A percentile compares a stretch with the other conserved stretches of the same genome.
phyloP scores from a whole-genome alignment of 2,888 invertebrate species.

The Cheilosia scutellata region DNA sequence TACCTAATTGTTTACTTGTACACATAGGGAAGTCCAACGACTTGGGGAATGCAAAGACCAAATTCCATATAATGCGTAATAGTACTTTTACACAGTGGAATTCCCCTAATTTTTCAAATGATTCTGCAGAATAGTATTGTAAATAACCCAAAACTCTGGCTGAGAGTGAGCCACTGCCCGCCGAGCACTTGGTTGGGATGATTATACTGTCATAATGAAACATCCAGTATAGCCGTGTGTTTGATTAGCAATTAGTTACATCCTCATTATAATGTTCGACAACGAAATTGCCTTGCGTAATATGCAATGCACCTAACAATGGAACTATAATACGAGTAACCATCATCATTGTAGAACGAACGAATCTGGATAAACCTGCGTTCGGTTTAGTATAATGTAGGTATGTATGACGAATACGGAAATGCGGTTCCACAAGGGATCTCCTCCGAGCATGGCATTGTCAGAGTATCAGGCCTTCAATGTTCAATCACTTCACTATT shows the following conservation, averaged over 20 bases:
- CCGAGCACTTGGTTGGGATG: slow-evolving; percentile 31
- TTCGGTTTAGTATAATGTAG: no score
- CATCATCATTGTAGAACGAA: background rate
- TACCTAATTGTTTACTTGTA: background rate
- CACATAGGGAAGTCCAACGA: slow-evolving; percentile 25
- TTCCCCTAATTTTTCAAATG: slow-evolving; percentile 31
- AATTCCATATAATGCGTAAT: slow-evolving; percentile 24
- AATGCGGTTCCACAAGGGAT: slow-evolving; percentile 33
- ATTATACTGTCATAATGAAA: slow-evolving; percentile 35
- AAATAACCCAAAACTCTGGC: slow-evolving; percentile 34
- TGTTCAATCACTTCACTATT: background rate
- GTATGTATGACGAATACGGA: slow-evolving; percentile 24
- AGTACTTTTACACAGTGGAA: slow-evolving; percentile 1
- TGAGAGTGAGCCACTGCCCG: slow-evolving; percentile 35
- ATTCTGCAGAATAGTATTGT: slow-evolving; percentile 8
- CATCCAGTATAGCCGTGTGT: slow-evolving; percentile 12
- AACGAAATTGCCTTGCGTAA: slow-evolving; percentile 57
- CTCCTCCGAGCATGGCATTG: slow-evolving; percentile 32
- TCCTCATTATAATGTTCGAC: slow-evolving; percentile 61
- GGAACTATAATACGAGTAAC: background rate
- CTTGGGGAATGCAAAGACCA: slow-evolving; percentile 8
- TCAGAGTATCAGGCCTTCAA: slow-evolving; percentile 25
- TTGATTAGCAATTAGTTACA: slow-evolving; percentile 71
- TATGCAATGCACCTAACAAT: slow-evolving; percentile 9
- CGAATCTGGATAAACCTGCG: background rate